Base-by-base conservation (phyloP, 2,113 vertebrate species). In the Sinocyclocheilus anophthalmus region DNA sequence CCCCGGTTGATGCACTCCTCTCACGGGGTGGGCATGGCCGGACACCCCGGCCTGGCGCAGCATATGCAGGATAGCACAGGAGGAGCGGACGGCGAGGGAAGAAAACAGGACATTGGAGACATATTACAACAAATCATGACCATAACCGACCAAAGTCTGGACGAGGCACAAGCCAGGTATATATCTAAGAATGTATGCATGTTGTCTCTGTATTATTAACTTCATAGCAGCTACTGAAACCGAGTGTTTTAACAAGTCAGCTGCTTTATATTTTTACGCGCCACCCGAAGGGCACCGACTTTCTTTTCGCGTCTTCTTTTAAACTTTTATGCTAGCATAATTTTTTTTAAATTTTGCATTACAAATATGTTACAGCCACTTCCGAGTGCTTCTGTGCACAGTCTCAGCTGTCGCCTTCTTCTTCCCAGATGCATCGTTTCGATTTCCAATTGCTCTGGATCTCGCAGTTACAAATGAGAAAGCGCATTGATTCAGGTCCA, bases 91-190 rank as follows among this genome's bases (percentile, higher is more conserved):
- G 97, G 95, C 91, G 97, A 98, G 89, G 97, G 96, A 90, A 95
- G 98, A 85, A 99, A 99, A 94, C 98, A 99, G 95, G 98, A 99
- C 96, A 99, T 99, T 93, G 98, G 98, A 94, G 97, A 99, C 96
- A 99, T 99, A 94, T 95, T 99, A 94, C 98, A 99, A 94, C 98
- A 99, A 92, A 99, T 99, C 72, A 99, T 99, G 98, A 99, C 98
- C 95, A 99, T 99, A 95, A 99, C 98, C 88, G 98, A 99, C 93
- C 97, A 99, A 96, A 99, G 97, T 95, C 95, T 99, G 94, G 98
- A 99, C 91, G 98, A 99, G 91, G 98, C 97, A 85, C 98, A 99
- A 95, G 97, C 98, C 94, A 98, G 97, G 98, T 99, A 95, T 96
- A 83, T 63, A 8, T 70, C 61, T 33, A 42, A 33, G 50, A 81